Conservation (phyloP, 2,113 vertebrate genomes). For the Indicator maculatus region DNA sequence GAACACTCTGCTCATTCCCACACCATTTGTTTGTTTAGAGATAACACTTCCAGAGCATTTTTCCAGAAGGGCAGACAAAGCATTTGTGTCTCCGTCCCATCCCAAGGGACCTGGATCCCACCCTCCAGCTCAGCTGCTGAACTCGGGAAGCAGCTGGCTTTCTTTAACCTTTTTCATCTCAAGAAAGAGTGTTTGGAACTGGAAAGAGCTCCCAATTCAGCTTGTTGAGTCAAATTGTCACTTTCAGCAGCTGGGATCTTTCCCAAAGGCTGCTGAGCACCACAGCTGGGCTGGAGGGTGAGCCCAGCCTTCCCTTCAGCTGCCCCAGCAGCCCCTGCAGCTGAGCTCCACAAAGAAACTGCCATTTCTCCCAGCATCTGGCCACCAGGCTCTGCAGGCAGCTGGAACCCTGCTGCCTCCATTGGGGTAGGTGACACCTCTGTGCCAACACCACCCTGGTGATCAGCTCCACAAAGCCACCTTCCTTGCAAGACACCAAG, state of each 20-base stretch:
- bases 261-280: slow-evolving; percentile 17
- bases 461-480: fast-evolving
- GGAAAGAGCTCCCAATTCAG: slow-evolving; percentile 30
- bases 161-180: slow-evolving; percentile 46
- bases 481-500: fast-evolving
- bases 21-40: neutral
- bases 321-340: neutral
- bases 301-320: neutral
- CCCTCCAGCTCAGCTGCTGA: slow-evolving; percentile 9
- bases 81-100: neutral
- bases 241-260: slow-evolving; percentile 49
- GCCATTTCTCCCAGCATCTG: neutral
- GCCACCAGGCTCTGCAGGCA: neutral
- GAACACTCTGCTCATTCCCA: fast-evolving
- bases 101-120: neutral
- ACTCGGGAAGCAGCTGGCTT: slow-evolving; percentile 14
- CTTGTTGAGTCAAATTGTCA: slow-evolving; percentile 30
- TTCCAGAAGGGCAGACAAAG: neutral
- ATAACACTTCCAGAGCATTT: neutral
- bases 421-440: neutral
- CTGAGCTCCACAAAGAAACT: neutral
- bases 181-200: neutral
- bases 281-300: neutral
- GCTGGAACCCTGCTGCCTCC: neutral
- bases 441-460: neutral